Evolutionary conservation across 2,113 vertebrate genomes (phyloP).

Genomic region (Vombatus ursinus): DNA sequence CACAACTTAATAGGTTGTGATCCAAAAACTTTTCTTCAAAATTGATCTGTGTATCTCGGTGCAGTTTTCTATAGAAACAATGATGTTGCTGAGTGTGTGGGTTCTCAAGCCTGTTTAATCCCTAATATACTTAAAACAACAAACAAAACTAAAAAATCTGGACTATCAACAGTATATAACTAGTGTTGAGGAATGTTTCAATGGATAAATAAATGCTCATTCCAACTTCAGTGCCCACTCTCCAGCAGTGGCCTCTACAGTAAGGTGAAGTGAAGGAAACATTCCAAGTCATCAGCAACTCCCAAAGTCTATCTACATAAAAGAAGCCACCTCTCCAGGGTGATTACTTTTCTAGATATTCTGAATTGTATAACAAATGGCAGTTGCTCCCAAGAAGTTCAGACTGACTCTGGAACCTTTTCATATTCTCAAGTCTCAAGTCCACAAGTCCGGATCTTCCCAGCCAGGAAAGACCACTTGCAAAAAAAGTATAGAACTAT

Average conservation of each 20-base stretch:
- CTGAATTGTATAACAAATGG: background rate
- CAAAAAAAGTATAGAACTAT: constrained; percentile 41
- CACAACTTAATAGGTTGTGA: background rate
- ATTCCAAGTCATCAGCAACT: background rate
- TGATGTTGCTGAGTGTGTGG: background rate
- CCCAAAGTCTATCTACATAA: background rate
- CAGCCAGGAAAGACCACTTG: background rate
- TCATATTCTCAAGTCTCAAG: background rate
- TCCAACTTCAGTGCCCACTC: background rate
- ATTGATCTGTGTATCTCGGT: background rate
- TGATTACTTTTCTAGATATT: background rate
- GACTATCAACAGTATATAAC: background rate
- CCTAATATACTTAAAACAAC: background rate
- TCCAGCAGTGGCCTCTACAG: background rate
- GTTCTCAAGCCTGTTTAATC: background rate
- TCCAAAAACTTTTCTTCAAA: background rate
- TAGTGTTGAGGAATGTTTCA: background rate
- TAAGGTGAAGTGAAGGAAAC: background rate
- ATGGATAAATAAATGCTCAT: background rate
- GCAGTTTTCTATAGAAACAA: background rate
- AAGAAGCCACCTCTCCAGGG: background rate
- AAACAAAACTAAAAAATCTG: background rate
- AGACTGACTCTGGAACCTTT: background rate
- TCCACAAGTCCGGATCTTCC: background rate
- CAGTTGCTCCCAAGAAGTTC: background rate